Percentiles rank a stretch among this genome's conserved stretches.
phyloP scores from a whole-genome alignment of 2,113 vertebrate genomes.

The Leucopsar rothschildi region DNA sequence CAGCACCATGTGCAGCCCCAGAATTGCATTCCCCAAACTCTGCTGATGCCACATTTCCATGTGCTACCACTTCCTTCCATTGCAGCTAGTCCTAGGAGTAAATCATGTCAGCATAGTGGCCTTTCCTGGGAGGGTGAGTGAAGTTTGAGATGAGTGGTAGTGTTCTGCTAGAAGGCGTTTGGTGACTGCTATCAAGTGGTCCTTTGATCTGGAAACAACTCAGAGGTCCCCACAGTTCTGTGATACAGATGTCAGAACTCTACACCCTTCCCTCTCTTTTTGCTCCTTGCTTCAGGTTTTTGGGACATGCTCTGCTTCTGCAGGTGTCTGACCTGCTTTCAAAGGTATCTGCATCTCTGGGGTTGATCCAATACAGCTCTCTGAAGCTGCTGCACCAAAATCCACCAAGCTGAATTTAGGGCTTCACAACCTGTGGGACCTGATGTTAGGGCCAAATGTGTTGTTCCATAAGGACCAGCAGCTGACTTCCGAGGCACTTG shows the following conservation, averaged over 20 bases:
- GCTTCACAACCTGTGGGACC: fast-evolving
- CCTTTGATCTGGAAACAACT: constrained; percentile 43
- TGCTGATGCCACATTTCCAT: neutral
- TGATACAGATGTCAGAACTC: neutral
- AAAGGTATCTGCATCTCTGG: neutral
- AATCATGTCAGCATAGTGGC: neutral
- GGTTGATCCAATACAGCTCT: fast-evolving
- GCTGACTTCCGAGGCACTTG: neutral
- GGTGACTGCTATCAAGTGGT: constrained; percentile 31
- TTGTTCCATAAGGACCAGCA: neutral
- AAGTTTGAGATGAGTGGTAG: neutral
- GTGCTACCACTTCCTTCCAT: neutral
- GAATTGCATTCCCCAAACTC: neutral
- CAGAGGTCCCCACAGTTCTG: constrained; percentile 17
- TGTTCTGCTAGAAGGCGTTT: constrained; percentile 7
- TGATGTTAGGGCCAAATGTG: neutral
- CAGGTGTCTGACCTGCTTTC: neutral
- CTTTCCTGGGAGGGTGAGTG: neutral
- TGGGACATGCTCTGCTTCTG: neutral
- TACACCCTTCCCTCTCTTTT: neutral
- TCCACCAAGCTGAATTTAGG: neutral
- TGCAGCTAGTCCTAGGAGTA: neutral
- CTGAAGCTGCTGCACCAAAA: neutral
- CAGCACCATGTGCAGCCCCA: neutral
- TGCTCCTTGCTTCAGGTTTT: neutral